Evolutionary conservation across 2,888 invertebrate genomes (phyloP), one percentile per base, ranked within the genome.

Genomic region (Scrobipalpa costella): DNA sequence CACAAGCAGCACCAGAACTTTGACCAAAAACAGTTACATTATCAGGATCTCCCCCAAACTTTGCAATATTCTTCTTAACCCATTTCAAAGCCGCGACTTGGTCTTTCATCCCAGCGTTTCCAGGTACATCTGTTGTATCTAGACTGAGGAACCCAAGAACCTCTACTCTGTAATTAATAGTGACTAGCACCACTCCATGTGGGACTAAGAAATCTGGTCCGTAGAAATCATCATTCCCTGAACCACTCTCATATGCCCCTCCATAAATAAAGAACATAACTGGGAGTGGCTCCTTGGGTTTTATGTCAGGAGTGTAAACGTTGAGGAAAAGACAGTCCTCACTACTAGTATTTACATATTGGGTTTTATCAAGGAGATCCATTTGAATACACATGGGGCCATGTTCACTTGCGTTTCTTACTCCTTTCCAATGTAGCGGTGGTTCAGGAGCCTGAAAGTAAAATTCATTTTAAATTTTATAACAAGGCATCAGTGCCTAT

Each of bases 81-180:
- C 83, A 84, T 62, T 69, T 76, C n/a, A 83, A 64, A 13, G 83
- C 82, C 2, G 74, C 72, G 0, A 78, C 77, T 73, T 81, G 82
- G 47, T 84, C 84, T 68, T 92, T 93, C 21, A 93, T 70, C 0
- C 92, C 93, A 64, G 92, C 92, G 73, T 94, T 94, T 2, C 94
- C 94, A 0, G 93, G 93, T 0, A 92, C 92, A 50, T 91, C 92
- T 59, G 74, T 71, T 15, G 92, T 92, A 13, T 81, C 82, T 0
- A 93, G 84, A 34, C 92, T 92, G 0, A 94, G 77, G 69, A 93
- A 94, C 0, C 93, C 93, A 5, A 93, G 69, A 0, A 88, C 85
- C 0, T 92, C 93, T 1, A 88, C 71, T 67, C 93, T 83, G 68
- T 83, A 84, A 71, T 85, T 85, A 3, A 84, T 64, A 0, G 84